Base-by-base conservation (phyloP, 1,140 invertebrate genomes). In the Drosophila kepulauana region DNA sequence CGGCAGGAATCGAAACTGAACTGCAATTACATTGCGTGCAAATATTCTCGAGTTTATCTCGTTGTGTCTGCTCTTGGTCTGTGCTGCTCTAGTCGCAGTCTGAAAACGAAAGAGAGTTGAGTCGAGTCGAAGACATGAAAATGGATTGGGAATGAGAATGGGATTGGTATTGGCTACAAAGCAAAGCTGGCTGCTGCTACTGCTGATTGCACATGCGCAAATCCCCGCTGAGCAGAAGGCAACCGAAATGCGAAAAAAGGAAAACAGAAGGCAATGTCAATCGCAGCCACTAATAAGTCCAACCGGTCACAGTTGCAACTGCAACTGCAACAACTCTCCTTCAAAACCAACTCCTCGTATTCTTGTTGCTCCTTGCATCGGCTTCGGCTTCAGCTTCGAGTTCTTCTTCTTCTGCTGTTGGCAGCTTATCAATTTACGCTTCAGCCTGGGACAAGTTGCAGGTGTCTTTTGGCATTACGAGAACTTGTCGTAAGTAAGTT, bases 391-490 rank as follows among this genome's bases (percentile, higher is more conserved):
- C 57, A 6, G 41, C 28, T 20, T 25, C 51, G 56, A 62, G 35
- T 25, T 16, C 28, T 30, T 20, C n/a, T 8, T 41, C 25, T 25
- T 3, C 51, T 63, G 38, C 64, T 59, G 58, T 65, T 72, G 65
- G 67, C 77, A 82, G 85, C 85, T 89, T 89, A 88, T 88, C 85
- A 88, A 88, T 88, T 89, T 89, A 76, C 85, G 80, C 85, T 86
- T 86, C 70, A 69, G 65, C 46, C 79, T 61, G 45, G 33, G 48
- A 63, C 63, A 71, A 25, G 67, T 72, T 57, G 65, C 73, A 77
- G 68, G 77, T 80, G 77, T 61, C 69, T 77, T 71, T 75, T 65
- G 45, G 73, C 45, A 70, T 70, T 76, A 58, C 43, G 38, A 35
- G 38, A 35, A 62, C 52, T 58, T 48, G 35, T 28, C 20, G 59